Evolutionary conservation across 1,140 invertebrate species (phyloP).

Genomic region (Pseudomyrmex pallidus): DNA sequence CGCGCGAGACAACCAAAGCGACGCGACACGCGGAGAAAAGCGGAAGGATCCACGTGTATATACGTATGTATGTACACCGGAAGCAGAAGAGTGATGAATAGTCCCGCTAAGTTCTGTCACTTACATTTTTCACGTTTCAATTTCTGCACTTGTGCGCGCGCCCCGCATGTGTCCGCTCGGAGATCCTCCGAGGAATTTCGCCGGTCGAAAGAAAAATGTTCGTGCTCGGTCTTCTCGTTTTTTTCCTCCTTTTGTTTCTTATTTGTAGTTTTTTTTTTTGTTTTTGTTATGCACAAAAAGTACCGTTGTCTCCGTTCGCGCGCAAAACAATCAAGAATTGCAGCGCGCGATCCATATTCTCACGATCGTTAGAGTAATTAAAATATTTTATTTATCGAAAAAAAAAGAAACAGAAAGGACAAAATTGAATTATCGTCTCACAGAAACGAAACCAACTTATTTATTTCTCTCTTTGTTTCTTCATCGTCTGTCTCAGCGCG

Average conservation of each 20-base stretch:
- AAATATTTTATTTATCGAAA: constrained; percentile 21
- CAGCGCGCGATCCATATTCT: background rate
- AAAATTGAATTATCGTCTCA: background rate
- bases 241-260: background rate
- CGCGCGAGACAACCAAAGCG: background rate
- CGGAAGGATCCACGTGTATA: background rate
- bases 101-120: constrained; percentile 34
- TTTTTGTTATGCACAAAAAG: constrained; percentile 14
- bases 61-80: background rate
- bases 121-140: constrained; percentile 58
- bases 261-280: background rate
- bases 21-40: background rate
- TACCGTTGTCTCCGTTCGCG: background rate
- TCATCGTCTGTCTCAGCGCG: background rate
- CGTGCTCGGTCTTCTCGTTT: background rate
- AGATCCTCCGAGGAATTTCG: constrained; percentile 7
- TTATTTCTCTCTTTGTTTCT: background rate
- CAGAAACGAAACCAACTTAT: constrained; percentile 7
- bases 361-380: background rate
- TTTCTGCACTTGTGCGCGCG: constrained; percentile 2
- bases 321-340: background rate
- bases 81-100: constrained; percentile 25
- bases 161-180: background rate
- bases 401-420: background rate
- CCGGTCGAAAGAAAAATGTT: background rate